These are phyloP conservation scores for Mareca penelope DNA, from an alignment of 2,797 vertebrate genomes.

Conservation along the genomic window DNA sequence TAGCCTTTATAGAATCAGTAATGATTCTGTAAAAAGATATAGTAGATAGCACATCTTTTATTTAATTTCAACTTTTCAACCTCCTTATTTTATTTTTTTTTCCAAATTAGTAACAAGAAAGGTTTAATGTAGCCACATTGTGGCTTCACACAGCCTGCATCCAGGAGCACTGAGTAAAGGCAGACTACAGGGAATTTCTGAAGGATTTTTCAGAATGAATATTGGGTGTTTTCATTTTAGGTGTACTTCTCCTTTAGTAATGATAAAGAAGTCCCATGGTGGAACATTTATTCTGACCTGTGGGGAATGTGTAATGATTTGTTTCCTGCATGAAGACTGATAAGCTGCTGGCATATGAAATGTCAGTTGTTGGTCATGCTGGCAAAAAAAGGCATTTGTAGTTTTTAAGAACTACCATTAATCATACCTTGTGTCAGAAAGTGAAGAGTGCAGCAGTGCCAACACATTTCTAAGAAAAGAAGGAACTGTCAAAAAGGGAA, in stretches of 20 bases:
- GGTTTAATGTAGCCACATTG: background rate
- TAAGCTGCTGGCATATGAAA: constrained; percentile 40
- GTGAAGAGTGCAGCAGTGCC: background rate
- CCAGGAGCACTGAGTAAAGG: background rate
- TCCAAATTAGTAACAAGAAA: background rate
- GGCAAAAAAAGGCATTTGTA: constrained; percentile 48
- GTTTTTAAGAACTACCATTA: constrained; percentile 55
- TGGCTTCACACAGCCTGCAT: background rate
- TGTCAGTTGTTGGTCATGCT: background rate
- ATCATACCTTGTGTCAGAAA: background rate
- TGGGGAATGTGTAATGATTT: constrained; percentile 41
- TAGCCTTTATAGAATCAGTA: background rate
- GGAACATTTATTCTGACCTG: constrained; percentile 45
- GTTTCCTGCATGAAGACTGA: constrained; percentile 52
- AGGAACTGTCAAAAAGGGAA: background rate
- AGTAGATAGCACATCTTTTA: background rate
- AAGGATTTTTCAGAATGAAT: constrained; percentile 57
- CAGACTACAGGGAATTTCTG: constrained; percentile 26
- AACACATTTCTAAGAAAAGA: background rate
- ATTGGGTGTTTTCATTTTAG: constrained; percentile 51
- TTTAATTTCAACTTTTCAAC: background rate
- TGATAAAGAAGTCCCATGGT: constrained; percentile 27
- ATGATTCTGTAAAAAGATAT: background rate
- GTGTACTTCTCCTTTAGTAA: constrained; percentile 52
- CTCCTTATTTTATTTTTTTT: background rate